Percentiles rank a stretch among this genome's conserved stretches.
Evolutionary conservation across 1,140 invertebrate genomes (phyloP).

Genomic region (Metaphire vulgaris): DNA sequence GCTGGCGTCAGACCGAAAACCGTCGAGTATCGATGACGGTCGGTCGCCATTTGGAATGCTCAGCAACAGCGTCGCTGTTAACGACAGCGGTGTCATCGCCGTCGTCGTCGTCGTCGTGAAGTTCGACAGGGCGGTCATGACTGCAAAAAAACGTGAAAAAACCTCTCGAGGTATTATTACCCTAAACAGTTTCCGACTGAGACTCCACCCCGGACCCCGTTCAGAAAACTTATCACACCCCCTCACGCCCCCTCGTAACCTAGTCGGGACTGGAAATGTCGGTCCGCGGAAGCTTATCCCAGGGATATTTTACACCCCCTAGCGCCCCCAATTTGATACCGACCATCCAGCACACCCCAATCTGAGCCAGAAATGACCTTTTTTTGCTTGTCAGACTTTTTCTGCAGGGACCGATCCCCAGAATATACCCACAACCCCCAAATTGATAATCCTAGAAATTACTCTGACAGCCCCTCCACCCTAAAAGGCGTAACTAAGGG

Average conservation of each 20-base stretch:
- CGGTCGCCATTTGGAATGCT: background rate
- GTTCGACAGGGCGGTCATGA: background rate
- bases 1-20: background rate
- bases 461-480: too few relatives aligned
- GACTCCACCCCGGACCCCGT: background rate
- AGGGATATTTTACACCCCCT: background rate
- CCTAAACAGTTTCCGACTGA: background rate
- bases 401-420: too few relatives aligned
- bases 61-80: too few relatives aligned
- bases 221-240: background rate
- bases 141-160: background rate
- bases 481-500: too few relatives aligned
- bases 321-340: too few relatives aligned
- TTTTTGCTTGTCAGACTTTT: too few relatives aligned
- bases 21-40: background rate
- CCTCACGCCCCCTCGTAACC: too few relatives aligned
- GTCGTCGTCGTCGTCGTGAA: background rate
- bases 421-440: too few relatives aligned
- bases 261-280: too few relatives aligned
- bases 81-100: background rate
- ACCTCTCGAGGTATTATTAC: background rate
- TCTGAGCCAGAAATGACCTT: too few relatives aligned
- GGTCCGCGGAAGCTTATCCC: background rate
- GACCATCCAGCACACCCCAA: too few relatives aligned
- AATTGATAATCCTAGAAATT: too few relatives aligned